These are phyloP conservation scores for Uria aalge DNA, from an alignment of 2,113 vertebrate genomes.

Conservation along the genomic window DNA sequence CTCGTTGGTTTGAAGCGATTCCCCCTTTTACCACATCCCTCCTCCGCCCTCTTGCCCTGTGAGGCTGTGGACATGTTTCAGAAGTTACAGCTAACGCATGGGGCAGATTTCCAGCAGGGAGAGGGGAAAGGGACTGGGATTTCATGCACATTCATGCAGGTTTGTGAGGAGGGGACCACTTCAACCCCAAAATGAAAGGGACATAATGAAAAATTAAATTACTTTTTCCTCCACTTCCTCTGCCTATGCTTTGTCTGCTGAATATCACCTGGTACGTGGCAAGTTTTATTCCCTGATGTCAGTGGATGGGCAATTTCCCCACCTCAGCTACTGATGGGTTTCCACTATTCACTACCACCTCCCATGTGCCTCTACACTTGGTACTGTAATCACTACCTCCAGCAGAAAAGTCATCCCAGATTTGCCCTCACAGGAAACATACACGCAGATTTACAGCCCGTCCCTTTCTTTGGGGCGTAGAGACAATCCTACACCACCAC, in stretches of 20 bases:
- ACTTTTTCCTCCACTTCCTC: not conserved
- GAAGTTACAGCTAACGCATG: not conserved
- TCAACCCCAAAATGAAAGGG: not conserved
- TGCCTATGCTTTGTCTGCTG: not conserved
- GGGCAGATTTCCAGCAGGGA: not conserved
- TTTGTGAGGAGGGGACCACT: not conserved
- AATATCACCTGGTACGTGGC: not conserved
- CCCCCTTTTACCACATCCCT: rapidly evolving
- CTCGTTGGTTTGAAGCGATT: not conserved
- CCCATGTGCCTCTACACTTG: not conserved
- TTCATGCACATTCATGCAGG: not conserved
- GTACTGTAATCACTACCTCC: not conserved
- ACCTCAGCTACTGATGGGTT: not conserved
- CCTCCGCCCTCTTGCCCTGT: not conserved
- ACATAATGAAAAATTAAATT: not conserved
- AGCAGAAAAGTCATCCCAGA: not conserved
- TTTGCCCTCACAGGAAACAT: not conserved
- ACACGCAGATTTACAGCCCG: not conserved
- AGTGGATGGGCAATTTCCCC: not conserved
- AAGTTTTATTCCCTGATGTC: not conserved
- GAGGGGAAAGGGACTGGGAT: not conserved
- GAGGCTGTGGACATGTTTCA: not conserved
- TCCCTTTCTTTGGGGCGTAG: not conserved
- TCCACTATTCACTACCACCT: not conserved
- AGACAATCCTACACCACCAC: not conserved